A percentile compares a stretch with the other conserved stretches of the same genome.
Conservation (phyloP, 2,888 invertebrate species). For the Pseudeuparius sepicola region DNA sequence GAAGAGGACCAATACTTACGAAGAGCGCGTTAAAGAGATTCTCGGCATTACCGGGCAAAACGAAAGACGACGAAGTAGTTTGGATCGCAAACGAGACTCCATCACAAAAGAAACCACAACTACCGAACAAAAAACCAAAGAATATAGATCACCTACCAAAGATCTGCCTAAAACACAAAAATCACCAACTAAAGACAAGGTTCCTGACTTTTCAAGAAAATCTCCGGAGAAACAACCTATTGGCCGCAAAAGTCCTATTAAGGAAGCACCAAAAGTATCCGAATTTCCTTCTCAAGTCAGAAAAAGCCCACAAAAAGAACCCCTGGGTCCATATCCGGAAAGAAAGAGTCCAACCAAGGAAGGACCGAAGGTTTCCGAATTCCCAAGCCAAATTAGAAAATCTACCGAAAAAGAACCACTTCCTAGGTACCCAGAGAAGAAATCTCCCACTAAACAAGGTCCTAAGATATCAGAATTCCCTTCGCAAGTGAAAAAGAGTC, state of each 20-base stretch:
- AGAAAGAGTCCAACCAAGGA: slow-evolving; percentile 16
- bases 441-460: slow-evolving; percentile 14
- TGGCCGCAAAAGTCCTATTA: slow-evolving; percentile 17
- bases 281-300: slow-evolving; percentile 22
- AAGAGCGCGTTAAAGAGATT: slow-evolving; percentile 61
- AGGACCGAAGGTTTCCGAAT: slow-evolving; percentile 18
- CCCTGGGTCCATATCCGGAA: slow-evolving; percentile 19
- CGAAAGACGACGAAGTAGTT: slow-evolving; percentile 24
- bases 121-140: slow-evolving; percentile 16
- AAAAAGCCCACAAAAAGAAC: slow-evolving; percentile 19
- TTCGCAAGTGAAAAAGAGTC: slow-evolving; percentile 23
- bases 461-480: slow-evolving; percentile 25
- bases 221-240: slow-evolving; percentile 18
- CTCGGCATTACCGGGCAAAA: slow-evolving; percentile 49
- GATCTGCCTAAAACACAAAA: not conserved
- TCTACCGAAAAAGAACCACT: slow-evolving; percentile 21
- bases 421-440: slow-evolving; percentile 20
- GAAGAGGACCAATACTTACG: slow-evolving; percentile 60
- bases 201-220: too few species aligned
- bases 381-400: slow-evolving; percentile 22
- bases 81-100: too few species aligned
- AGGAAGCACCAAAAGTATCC: slow-evolving; percentile 16
- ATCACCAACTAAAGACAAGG: too few species aligned
- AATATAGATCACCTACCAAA: slow-evolving; percentile 1
- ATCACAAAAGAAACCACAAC: too few species aligned